Evolutionary conservation across 1,140 invertebrate species (phyloP), one percentile per base, ranked within the genome.

Genomic region (Drosophila miranda): DNA sequence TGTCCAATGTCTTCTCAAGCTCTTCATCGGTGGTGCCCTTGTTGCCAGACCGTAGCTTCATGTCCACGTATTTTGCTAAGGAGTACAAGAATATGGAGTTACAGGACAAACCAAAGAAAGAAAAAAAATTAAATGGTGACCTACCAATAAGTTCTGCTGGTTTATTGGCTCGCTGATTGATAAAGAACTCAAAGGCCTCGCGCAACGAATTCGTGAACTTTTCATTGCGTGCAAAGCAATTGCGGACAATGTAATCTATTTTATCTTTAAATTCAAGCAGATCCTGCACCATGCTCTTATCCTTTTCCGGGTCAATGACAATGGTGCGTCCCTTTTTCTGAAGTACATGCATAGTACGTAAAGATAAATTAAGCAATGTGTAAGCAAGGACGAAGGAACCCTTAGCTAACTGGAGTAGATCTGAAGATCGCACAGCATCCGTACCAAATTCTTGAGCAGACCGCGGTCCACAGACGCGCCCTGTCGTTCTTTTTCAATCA

Each of bases 11-110:
- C 91, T 95, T 93, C 91, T 99, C 99, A 49, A 99, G 91, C 92
- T 99, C 98, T 89, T 99, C 98, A 91, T 99, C 99, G 0, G 98
- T 99, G 1, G 98, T 97, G 92, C 99, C 98, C 92, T 99, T 99
- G 91, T 99, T 99, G 38, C 98, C 98, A 11, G 98, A 95, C 21
- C 98, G 93, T 41, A 99, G 92, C 92, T 99, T 99, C 44, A 96
- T 95, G 91, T 99, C 99, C 7, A 99, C 97, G 93, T 99, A 99
- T 93, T 99, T 99, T 0, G 99, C 99, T 98, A 56, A 45, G 38
- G 42, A 41, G 91, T 42, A 46, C 5, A 44, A 63, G 93, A 94
- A 90, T 59, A 68, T 70, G 81, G 8, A 30, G 78, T 86, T 57
- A 23, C 49, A 78, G 53, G 34, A 38, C 61, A 62, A 50, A 26